These are phyloP conservation scores for Polyergus mexicanus DNA, from an alignment of 1,140 invertebrate species.

Conservation along the genomic window DNA sequence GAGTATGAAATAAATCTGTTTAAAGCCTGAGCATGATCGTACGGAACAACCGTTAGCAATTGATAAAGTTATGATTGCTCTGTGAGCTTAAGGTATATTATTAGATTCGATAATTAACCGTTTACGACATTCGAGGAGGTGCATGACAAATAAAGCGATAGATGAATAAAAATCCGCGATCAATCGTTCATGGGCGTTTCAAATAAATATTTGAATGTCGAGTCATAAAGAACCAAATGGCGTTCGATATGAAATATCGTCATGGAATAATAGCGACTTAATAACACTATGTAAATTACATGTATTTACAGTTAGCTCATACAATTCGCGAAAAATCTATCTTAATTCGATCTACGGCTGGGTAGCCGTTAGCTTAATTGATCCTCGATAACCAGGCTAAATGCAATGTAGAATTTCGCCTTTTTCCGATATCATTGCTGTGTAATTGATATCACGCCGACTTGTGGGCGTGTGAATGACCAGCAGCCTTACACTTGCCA, in stretches of 20 bases:
- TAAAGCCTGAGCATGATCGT: constrained; percentile 41
- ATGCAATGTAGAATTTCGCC: neutral
- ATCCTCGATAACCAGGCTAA: constrained; percentile 43
- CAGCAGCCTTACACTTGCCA: neutral
- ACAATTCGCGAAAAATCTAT: constrained; percentile 52
- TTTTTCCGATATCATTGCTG: constrained; percentile 30
- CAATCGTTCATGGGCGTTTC: constrained; percentile 48
- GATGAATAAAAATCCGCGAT: constrained; percentile 13
- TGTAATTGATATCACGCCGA: constrained; percentile 29
- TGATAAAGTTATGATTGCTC: constrained; percentile 46
- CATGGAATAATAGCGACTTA: constrained; percentile 19
- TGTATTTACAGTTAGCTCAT: constrained; percentile 64
- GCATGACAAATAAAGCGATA: constrained; percentile 14
- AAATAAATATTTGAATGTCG: constrained; percentile 21
- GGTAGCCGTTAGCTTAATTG: constrained; percentile 47
- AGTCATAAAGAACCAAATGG: neutral
- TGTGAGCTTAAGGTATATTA: constrained; percentile 28
- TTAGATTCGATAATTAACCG: constrained; percentile 55
- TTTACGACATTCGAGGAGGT: constrained; percentile 21
- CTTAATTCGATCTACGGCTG: constrained; percentile 40
- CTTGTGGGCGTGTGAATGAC: constrained; percentile 13
- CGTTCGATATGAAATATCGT: constrained; percentile 22
- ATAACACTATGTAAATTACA: constrained; percentile 1
- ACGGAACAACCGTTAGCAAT: constrained; percentile 47
- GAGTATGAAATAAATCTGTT: constrained; percentile 46